Percentiles rank a stretch among this genome's conserved stretches.
phyloP scores from a whole-genome alignment of 1,140 invertebrate species.

The Lasioglossum albipes region DNA sequence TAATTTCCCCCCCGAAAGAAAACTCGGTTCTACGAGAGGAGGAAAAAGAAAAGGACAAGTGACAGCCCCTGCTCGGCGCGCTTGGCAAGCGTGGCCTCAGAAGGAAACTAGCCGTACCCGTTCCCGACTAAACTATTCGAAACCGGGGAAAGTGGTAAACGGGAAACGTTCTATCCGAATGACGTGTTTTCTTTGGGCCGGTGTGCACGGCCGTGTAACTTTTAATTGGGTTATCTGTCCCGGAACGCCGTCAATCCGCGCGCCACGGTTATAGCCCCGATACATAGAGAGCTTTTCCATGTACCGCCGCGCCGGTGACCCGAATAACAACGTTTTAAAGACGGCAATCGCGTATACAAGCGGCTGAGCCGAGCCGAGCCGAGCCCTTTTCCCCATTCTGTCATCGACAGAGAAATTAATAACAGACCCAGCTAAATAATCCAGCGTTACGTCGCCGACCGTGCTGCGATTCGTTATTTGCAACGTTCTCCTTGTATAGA shows the following conservation, averaged over 20 bases:
- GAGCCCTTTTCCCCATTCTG: conserved; percentile 30
- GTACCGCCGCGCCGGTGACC: conserved; percentile 49
- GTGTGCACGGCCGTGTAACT: conserved; percentile 22
- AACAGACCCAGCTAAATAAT: neutral
- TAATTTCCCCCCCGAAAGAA: neutral
- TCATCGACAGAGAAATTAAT: conserved; percentile 34
- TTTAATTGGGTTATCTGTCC: conserved; percentile 63
- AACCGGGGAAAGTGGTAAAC: conserved; percentile 35
- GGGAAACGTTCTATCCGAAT: conserved; percentile 6
- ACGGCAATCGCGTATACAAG: conserved; percentile 24
- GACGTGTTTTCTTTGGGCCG: conserved; percentile 26
- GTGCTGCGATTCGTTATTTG: no score
- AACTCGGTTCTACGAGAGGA: neutral
- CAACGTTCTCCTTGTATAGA: no score
- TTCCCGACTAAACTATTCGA: conserved; percentile 43
- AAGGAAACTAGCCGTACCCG: conserved; percentile 53
- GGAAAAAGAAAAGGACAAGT: neutral
- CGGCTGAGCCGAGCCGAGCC: neutral
- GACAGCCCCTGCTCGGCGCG: neutral
- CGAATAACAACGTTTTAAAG: conserved; percentile 54
- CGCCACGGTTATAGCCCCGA: conserved; percentile 23
- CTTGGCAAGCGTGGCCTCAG: neutral
- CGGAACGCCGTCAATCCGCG: conserved; percentile 43
- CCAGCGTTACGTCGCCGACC: neutral
- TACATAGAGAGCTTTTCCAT: conserved; percentile 54